Conservation (phyloP, 2,113 vertebrate genomes). For the Prochilodus magdalenae region DNA sequence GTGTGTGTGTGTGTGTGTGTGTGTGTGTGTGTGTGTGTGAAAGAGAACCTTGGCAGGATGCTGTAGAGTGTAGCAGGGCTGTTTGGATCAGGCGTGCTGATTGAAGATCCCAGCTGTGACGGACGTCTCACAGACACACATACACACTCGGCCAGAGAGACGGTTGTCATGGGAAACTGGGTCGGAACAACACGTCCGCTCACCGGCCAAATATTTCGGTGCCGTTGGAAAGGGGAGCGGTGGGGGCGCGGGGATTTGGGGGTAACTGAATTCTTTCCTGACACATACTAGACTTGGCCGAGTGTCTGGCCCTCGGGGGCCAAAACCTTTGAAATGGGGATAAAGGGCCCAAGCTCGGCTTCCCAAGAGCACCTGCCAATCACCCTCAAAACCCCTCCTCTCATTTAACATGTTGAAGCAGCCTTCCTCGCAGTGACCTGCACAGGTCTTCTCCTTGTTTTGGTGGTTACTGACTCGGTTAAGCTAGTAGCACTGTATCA, state of each 20-base stretch:
- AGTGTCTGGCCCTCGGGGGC: conserved; percentile 53
- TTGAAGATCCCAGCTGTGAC: conserved; percentile 40
- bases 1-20: no score
- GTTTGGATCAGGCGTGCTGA: conserved; percentile 49
- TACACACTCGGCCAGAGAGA: conserved; percentile 46
- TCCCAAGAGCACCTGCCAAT: conserved; percentile 35
- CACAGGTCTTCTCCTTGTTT: not conserved
- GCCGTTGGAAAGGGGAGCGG: conserved; percentile 28
- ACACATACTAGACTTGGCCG: conserved; percentile 65
- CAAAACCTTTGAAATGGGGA: conserved; percentile 53
- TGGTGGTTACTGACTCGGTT: not conserved
- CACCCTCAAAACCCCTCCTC: not conserved
- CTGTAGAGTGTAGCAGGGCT: conserved; percentile 37
- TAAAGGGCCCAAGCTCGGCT: conserved; percentile 35
- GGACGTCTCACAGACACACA: conserved; percentile 38
- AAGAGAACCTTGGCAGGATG: conserved; percentile 31
- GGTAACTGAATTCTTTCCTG: conserved; percentile 65
- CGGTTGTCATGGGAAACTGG: conserved; percentile 53
- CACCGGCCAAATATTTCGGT: conserved; percentile 51
- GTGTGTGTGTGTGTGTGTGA: conserved; percentile 30
- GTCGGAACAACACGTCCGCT: conserved; percentile 54
- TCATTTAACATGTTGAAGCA: not conserved
- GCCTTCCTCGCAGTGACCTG: not conserved
- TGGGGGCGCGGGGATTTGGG: conserved; percentile 38
- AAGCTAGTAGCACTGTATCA: no score